Base-by-base conservation (phyloP, 2,888 invertebrate species). In the Noctuana brunneofusca region DNA sequence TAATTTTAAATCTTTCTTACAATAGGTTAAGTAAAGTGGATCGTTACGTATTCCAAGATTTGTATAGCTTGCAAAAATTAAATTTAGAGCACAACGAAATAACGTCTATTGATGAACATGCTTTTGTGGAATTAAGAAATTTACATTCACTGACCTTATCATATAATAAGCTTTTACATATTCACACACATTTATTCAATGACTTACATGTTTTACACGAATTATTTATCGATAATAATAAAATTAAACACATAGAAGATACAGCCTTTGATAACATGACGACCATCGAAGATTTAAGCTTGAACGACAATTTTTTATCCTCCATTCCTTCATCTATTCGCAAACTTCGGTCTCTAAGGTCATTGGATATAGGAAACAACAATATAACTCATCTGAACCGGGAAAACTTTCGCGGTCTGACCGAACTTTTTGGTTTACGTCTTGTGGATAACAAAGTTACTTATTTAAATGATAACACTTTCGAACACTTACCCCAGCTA, bases 321-420 rank as follows among this genome's bases (percentile, higher is more conserved):
- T 92, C 92, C 53, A 92, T 95, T 55, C 95, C 96, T 27, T 85
- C 86, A 60, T 95, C 96, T 11, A 92, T 96, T 57, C 93, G 93
- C 46, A 94, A 94, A 78, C 89, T 96, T 65, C 87, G 93, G 54
- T 93, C 94, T 70, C 85, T 97, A 65, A 95, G 94, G 82, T 95
- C 95, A 20, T 89, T 97, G 69, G 96, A 97, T 87, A 92, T 97
- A 69, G 96, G 96, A 20, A 95, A 96, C 79, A 97, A 97, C 86
- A 93, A 93, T 78, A 95, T 97, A 80, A 93, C 94, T 75, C 90
- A 92, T 68, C 92, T 97, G 69, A 93, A 92, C 68, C 94, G 95
- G 76, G 93, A 94, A 72, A 95, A 95, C 69, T 96, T 97, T 78
- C 92, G 92, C 71, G 96, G 96, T 11, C 86, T 97, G 66, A 92